Evolutionary conservation across 2,888 invertebrate species (phyloP).

Genomic region (Metalampra italica): DNA sequence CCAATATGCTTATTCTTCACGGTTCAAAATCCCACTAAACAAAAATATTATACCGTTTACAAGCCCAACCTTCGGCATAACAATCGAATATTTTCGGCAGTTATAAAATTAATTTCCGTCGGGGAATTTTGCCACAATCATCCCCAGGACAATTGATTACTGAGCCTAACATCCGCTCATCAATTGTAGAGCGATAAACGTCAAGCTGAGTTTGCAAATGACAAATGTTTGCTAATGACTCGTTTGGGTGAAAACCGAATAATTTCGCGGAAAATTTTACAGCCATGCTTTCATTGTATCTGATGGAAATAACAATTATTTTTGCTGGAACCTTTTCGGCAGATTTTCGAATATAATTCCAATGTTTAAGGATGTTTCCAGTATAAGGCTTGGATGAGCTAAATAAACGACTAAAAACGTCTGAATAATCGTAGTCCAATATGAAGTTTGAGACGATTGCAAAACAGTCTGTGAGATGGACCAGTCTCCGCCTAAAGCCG

Average conservation of each 20-base stretch:
- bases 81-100: neutral
- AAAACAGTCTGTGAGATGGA: no score
- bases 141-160: slow-evolving; percentile 65
- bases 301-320: slow-evolving; percentile 40
- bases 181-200: slow-evolving; percentile 69
- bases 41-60: neutral
- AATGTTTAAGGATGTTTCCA: no score
- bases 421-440: no score
- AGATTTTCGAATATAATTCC: no score
- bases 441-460: no score
- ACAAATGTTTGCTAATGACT: slow-evolving; percentile 74
- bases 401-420: neutral
- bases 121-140: slow-evolving; percentile 50
- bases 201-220: slow-evolving; percentile 68
- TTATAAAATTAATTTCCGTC: slow-evolving; percentile 18
- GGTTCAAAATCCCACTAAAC: no score
- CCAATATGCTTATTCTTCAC: no score
- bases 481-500: no score
- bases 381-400: neutral
- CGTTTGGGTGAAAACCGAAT: slow-evolving; percentile 51
- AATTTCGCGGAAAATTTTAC: slow-evolving; percentile 55
- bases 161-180: slow-evolving; percentile 66
- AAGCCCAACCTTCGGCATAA: neutral
- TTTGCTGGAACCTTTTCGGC: slow-evolving; percentile 9
- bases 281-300: slow-evolving; percentile 32